Percentiles rank a stretch among this genome's conserved stretches.
phyloP scores from a whole-genome alignment of 2,888 invertebrate genomes.

The Margaritifera margaritifera region DNA sequence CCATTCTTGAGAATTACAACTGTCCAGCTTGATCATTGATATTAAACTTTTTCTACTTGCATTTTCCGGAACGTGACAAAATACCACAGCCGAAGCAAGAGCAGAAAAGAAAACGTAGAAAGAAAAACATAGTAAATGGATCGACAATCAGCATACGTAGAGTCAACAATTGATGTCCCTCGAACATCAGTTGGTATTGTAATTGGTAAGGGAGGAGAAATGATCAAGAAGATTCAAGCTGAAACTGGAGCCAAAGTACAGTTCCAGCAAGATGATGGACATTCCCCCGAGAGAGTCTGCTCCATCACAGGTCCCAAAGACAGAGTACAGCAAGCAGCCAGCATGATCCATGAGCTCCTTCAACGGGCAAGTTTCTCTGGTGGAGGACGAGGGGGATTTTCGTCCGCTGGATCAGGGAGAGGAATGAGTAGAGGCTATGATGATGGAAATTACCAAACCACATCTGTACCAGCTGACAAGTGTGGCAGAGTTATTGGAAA shows the following conservation, averaged over 20 bases:
- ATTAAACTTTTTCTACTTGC: too few relatives aligned
- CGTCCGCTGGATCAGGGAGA: constrained; percentile 62
- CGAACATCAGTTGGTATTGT: constrained; percentile 95
- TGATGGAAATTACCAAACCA: constrained; percentile 78
- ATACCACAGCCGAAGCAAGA: too few relatives aligned
- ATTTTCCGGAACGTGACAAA: too few relatives aligned
- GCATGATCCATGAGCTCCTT: constrained; percentile 91
- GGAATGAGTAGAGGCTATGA: constrained; percentile 73
- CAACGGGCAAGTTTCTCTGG: constrained; percentile 73
- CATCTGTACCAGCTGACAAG: constrained; percentile 93
- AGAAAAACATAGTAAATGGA: too few relatives aligned
- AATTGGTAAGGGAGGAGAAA: constrained; percentile 98
- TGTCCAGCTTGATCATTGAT: too few relatives aligned
- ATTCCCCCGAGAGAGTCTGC: constrained; percentile 85
- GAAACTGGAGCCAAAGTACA: constrained; percentile 96
- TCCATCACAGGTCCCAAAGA: constrained; percentile 87
- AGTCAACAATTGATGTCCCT: constrained; percentile 83
- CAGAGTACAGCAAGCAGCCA: constrained; percentile 90
- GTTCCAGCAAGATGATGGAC: constrained; percentile 86
- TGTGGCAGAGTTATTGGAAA: constrained; percentile 97
- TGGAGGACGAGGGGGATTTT: constrained; percentile 37
- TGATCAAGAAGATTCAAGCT: constrained; percentile 96
- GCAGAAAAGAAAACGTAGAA: too few relatives aligned
- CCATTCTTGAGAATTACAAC: too few relatives aligned
- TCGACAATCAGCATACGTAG: too few relatives aligned